Evolutionary conservation across 2,888 invertebrate genomes (phyloP).

Genomic region (Rhimphoctona megacephalus): DNA sequence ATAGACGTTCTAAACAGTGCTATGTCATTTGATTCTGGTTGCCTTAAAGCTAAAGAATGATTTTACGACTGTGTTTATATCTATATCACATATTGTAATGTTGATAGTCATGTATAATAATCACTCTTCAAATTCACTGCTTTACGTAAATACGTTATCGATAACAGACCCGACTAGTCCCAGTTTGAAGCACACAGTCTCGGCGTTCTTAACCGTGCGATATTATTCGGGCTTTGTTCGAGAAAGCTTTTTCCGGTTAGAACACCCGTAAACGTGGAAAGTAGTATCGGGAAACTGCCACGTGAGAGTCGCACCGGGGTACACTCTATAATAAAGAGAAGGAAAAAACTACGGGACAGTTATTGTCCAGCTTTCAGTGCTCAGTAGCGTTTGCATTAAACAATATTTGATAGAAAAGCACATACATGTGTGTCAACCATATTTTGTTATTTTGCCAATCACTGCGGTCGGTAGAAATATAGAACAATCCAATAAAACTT

Average conservation of each 20-base stretch:
- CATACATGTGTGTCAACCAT: not conserved
- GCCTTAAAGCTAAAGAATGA: not conserved
- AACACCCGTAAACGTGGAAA: slow-evolving; percentile 34
- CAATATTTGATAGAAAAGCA: slow-evolving; percentile 2
- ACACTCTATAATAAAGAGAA: slow-evolving; percentile 8
- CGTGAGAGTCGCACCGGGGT: not conserved
- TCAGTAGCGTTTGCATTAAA: not conserved
- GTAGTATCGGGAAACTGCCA: slow-evolving; percentile 63
- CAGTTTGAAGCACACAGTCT: not conserved
- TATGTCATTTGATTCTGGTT: too few relatives aligned
- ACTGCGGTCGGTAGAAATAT: not conserved
- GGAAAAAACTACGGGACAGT: not conserved
- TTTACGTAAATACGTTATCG: not conserved
- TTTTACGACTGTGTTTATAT: not conserved
- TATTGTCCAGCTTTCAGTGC: not conserved
- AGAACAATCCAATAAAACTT: not conserved
- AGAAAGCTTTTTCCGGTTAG: slow-evolving; percentile 44
- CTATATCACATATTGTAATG: not conserved
- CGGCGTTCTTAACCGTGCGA: slow-evolving; percentile 3
- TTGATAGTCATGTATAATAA: not conserved
- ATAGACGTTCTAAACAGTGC: too few relatives aligned
- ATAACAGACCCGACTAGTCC: slow-evolving; percentile 17
- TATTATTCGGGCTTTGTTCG: slow-evolving; percentile 50
- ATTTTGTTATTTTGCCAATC: not conserved
- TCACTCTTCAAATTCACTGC: not conserved